Evolutionary conservation across 37 sponge, comb jelly and placozoan genomes (phyloP).

Genomic region (Chondrilla cf. caribensis): DNA sequence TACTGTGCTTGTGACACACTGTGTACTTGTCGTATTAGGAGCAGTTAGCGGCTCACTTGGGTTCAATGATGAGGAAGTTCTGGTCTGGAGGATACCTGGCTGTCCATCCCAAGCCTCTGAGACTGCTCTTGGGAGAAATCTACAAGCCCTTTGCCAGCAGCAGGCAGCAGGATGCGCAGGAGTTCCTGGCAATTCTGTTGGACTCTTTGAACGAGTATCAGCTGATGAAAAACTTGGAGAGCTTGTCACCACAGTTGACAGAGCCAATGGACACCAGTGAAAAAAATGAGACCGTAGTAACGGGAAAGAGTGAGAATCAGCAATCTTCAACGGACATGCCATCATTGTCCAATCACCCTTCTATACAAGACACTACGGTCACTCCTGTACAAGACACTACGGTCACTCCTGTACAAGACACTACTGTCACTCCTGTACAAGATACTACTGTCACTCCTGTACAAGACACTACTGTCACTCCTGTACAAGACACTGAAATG

Average conservation of each 20-base stretch:
- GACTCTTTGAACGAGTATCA: conserved; percentile 63
- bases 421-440: too few species aligned
- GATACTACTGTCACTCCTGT: too few species aligned
- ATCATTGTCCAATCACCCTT: too few species aligned
- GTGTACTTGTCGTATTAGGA: conserved; percentile 2
- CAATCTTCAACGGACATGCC: too few species aligned
- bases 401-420: too few species aligned
- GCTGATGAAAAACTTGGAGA: neutral
- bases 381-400: too few species aligned
- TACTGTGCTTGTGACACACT: neutral
- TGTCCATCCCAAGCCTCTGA: conserved; percentile 43
- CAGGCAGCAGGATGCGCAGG: conserved; percentile 83
- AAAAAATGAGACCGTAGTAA: neutral
- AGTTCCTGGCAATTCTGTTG: conserved; percentile 72
- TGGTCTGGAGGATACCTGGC: conserved; percentile 65
- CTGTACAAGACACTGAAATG: neutral
- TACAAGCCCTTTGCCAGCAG: conserved; percentile 58
- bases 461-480: neutral
- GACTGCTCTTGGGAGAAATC: conserved; percentile 44
- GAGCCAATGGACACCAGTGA: neutral
- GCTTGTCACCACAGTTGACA: neutral
- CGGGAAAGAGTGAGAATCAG: too few species aligned
- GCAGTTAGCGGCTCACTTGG: conserved; percentile 29
- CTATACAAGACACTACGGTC: too few species aligned
- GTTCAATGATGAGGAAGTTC: conserved; percentile 45